A percentile compares a stretch with the other conserved stretches of the same genome.
Evolutionary conservation across 2,888 invertebrate species (phyloP).

Genomic region (Hofmannophila pseudospretella): DNA sequence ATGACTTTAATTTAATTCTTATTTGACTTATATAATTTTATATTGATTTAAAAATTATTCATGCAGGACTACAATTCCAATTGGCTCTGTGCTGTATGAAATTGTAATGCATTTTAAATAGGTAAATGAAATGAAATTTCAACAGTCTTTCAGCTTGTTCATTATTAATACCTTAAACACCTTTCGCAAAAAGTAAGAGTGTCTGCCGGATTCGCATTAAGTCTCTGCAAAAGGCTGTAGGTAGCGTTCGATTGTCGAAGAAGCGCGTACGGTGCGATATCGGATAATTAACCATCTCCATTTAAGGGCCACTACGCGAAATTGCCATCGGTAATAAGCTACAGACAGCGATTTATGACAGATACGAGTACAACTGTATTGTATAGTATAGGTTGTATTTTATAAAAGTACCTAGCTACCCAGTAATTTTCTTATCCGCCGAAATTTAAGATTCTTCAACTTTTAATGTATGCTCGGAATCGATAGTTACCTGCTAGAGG

Average conservation of each 20-base stretch:
- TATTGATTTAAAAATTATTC: too few species aligned
- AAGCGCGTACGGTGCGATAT: slow-evolving; percentile 41
- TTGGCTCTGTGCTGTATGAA: too few species aligned
- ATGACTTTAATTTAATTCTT: too few species aligned
- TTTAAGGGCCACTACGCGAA: slow-evolving; percentile 45
- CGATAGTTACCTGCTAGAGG: too few species aligned
- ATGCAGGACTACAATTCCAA: too few species aligned
- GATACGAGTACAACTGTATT: slow-evolving; percentile 18
- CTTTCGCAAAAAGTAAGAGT: slow-evolving; percentile 28
- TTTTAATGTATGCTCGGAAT: too few species aligned
- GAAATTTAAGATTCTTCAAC: too few species aligned
- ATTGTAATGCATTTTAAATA: too few species aligned
- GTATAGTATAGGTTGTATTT: not conserved
- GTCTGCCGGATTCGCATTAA: slow-evolving; percentile 29
- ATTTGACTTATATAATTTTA: too few species aligned
- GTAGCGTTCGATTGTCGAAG: slow-evolving; percentile 44
- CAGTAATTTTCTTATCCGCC: too few species aligned
- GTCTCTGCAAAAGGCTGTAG: slow-evolving; percentile 22
- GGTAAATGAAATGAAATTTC: too few species aligned
- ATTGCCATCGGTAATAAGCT: slow-evolving; percentile 47
- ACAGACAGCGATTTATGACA: slow-evolving; percentile 42
- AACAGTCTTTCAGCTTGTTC: slow-evolving; percentile 12
- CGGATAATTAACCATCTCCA: slow-evolving; percentile 54
- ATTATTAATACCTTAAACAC: slow-evolving; percentile 8
- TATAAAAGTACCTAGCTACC: not conserved